These are phyloP conservation scores for Mesorhabditis belari DNA, from an alignment of 2,888 invertebrate genomes.

Conservation along the genomic window DNA sequence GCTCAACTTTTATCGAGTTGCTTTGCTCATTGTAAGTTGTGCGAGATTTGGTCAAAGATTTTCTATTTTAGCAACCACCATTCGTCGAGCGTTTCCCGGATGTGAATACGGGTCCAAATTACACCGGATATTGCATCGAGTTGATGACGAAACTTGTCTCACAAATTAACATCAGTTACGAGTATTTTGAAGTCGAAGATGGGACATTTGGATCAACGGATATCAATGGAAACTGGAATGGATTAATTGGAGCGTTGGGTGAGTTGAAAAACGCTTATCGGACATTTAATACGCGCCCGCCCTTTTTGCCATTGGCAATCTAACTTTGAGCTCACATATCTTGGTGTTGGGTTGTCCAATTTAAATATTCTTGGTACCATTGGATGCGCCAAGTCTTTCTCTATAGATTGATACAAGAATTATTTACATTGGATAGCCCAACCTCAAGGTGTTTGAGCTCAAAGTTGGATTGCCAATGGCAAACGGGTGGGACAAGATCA, in stretches of 20 bases:
- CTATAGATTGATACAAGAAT: no score
- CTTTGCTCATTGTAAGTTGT: constrained; percentile 39
- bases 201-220: constrained; percentile 82
- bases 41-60: not conserved
- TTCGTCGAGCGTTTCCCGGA: constrained; percentile 54
- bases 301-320: no score
- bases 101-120: constrained; percentile 13
- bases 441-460: no score
- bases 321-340: no score
- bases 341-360: no score
- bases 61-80: constrained; percentile 57
- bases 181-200: constrained; percentile 70
- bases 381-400: no score
- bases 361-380: no score
- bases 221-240: constrained; percentile 75
- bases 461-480: no score
- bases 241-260: constrained; percentile 63
- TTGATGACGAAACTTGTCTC: constrained; percentile 76
- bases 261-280: no score
- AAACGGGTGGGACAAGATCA: no score
- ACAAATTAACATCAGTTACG: constrained; percentile 81
- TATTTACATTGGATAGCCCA: no score
- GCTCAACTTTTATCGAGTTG: constrained; percentile 42
- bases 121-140: constrained; percentile 83
- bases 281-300: no score